phyloP scores from a whole-genome alignment of 2,113 vertebrate genomes.

The Dasyprocta punctata region DNA sequence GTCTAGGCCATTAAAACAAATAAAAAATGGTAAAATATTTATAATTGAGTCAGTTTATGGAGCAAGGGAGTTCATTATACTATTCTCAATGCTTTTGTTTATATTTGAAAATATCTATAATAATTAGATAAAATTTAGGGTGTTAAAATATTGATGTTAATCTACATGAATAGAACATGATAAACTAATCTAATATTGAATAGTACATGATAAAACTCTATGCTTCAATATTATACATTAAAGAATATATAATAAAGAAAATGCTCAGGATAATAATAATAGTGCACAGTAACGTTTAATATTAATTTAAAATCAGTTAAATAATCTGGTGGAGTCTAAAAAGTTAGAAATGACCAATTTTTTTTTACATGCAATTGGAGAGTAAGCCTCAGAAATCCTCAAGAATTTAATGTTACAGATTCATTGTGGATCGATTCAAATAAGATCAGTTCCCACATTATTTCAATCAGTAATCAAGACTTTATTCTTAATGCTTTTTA shows the following conservation, averaged over 20 bases:
- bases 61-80: neutral
- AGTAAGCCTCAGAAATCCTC: neutral
- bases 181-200: too few relatives aligned
- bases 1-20: neutral
- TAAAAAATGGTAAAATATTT: neutral
- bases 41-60: neutral
- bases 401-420: neutral
- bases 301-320: constrained; percentile 7
- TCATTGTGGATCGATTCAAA: neutral
- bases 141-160: neutral
- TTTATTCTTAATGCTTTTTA: constrained; percentile 22
- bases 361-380: neutral
- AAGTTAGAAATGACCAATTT: neutral
- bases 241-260: neutral
- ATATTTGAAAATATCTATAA: neutral
- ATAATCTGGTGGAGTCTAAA: neutral
- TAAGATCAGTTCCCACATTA: neutral
- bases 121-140: neutral
- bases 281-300: neutral
- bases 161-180: neutral
- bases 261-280: neutral
- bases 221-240: constrained; percentile 4
- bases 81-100: neutral
- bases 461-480: neutral
- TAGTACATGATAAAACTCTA: neutral